These are phyloP conservation scores for Coluber constrictor DNA, from an alignment of 2,797 vertebrate species.

Conservation along the genomic window DNA sequence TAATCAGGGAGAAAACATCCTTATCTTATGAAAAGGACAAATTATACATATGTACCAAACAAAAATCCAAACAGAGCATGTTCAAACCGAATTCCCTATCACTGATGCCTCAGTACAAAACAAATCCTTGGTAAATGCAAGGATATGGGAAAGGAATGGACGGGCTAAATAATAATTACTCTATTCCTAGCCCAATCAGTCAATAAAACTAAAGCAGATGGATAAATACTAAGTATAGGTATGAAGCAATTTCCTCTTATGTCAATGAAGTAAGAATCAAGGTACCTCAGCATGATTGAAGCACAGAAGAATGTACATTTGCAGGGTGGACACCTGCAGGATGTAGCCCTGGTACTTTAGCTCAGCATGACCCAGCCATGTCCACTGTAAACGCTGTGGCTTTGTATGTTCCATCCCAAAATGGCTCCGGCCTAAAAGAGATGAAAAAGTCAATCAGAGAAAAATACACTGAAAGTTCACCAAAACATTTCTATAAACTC, in stretches of 20 bases:
- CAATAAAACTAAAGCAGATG: not conserved
- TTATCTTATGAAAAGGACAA: not conserved
- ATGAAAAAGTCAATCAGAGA: not conserved
- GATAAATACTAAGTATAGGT: not conserved
- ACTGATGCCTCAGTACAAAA: not conserved
- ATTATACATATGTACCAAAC: not conserved
- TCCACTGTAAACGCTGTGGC: conserved; percentile 86
- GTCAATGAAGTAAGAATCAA: not conserved
- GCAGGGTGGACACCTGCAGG: conserved; percentile 87
- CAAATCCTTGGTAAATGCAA: not conserved
- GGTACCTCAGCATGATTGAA: conserved; percentile 79
- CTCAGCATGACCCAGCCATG: conserved; percentile 89
- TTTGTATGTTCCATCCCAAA: conserved; percentile 66
- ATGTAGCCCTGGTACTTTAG: conserved; percentile 76
- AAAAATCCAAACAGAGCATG: not conserved
- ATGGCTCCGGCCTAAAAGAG: conserved; percentile 77
- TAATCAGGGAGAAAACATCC: not conserved
- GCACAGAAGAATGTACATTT: conserved; percentile 91
- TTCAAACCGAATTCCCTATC: not conserved
- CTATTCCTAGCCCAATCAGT: not conserved
- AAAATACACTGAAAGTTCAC: not conserved
- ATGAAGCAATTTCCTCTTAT: not conserved
- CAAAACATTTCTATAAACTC: too few species aligned
- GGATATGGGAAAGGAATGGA: not conserved
- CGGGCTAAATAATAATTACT: not conserved